phyloP scores from a whole-genome alignment of 2,113 vertebrate species.

The Larimichthys crocea region DNA sequence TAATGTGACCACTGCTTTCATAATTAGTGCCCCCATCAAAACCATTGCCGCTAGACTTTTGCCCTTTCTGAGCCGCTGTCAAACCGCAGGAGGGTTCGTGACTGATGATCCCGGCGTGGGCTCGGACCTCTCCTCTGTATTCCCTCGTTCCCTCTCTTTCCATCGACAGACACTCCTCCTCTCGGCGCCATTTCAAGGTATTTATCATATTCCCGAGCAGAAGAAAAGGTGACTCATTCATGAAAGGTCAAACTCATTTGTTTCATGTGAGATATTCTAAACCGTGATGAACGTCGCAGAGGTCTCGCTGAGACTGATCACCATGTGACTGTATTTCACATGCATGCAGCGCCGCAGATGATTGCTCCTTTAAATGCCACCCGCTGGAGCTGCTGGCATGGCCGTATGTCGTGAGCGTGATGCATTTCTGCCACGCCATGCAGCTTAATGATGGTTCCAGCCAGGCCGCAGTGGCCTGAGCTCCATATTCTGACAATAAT shows the following conservation, averaged over 20 bases:
- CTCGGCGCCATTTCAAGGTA: conserved; percentile 31
- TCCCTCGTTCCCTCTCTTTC: conserved; percentile 10
- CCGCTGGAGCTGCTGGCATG: conserved; percentile 50
- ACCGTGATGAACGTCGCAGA: conserved; percentile 51
- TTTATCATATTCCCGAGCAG: conserved; percentile 46
- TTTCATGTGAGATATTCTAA: conserved; percentile 64
- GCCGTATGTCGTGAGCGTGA: conserved; percentile 18
- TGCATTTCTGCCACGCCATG: conserved; percentile 49
- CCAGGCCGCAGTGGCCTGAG: conserved; percentile 41
- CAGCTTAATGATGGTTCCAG: conserved; percentile 65
- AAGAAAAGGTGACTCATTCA: conserved; percentile 24
- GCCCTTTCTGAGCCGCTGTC: conserved; percentile 23
- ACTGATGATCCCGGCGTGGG: conserved; percentile 24
- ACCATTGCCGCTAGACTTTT: neutral
- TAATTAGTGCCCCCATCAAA: neutral
- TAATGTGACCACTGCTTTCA: neutral
- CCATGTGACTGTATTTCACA: conserved; percentile 30
- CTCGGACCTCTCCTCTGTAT: neutral
- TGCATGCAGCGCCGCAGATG: conserved; percentile 51
- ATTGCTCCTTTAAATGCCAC: conserved; percentile 79
- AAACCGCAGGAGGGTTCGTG: conserved; percentile 20
- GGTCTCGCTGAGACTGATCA: conserved; percentile 57
- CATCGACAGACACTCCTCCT: conserved; percentile 34
- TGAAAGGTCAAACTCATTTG: conserved; percentile 70
- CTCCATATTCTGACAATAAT: conserved; percentile 72